A percentile compares a stretch with the other conserved stretches of the same genome.
phyloP scores from a whole-genome alignment of 2,888 invertebrate species.

The Nipponacmea schrenckii region DNA sequence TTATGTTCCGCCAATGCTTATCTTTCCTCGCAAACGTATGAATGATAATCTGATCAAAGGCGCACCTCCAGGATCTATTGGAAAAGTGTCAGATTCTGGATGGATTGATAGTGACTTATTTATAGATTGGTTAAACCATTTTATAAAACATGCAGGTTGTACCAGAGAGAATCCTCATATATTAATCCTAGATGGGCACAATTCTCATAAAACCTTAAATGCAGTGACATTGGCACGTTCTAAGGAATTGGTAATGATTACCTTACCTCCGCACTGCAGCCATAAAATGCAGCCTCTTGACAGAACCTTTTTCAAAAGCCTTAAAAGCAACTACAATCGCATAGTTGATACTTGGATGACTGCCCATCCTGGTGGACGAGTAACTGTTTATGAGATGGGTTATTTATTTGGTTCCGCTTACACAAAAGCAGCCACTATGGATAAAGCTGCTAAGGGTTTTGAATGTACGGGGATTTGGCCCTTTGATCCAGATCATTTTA shows the following conservation, averaged over 20 bases:
- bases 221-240: conserved; percentile 57
- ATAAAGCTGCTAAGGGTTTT: conserved; percentile 17
- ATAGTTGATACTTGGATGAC: conserved; percentile 29
- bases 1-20: conserved; percentile 33
- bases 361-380: conserved; percentile 31
- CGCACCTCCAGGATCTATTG: conserved; percentile 32
- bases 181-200: conserved; percentile 63
- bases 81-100: conserved; percentile 40
- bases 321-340: conserved; percentile 37
- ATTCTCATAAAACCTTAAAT: conserved; percentile 45
- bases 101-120: conserved; percentile 51
- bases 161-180: conserved; percentile 45
- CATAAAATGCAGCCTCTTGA: conserved; percentile 52
- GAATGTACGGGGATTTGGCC: conserved; percentile 17
- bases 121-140: conserved; percentile 61
- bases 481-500: not conserved
- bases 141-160: conserved; percentile 50
- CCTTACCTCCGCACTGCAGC: conserved; percentile 63
- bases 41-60: conserved; percentile 47
- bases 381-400: conserved; percentile 33
- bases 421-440: conserved; percentile 18
- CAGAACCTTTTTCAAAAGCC: conserved; percentile 39
- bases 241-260: conserved; percentile 58
- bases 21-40: conserved; percentile 57
- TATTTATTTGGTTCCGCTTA: conserved; percentile 34